phyloP scores from a whole-genome alignment of 2,888 invertebrate genomes.

The Mesorhabditis spiculigera region DNA sequence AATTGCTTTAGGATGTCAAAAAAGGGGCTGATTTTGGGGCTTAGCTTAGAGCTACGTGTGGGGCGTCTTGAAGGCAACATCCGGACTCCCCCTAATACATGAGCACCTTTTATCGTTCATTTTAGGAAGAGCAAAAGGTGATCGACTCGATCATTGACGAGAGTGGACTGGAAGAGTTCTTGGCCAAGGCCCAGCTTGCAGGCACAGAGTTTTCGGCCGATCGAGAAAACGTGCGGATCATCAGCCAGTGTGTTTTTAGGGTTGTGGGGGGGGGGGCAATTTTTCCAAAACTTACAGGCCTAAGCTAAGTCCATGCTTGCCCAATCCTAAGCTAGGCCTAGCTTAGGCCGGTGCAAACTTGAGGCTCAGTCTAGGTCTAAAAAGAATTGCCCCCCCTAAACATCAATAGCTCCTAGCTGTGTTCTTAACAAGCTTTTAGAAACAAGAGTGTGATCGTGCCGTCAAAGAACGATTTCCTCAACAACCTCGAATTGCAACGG shows the following conservation, averaged over 20 bases:
- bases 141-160: conserved; percentile 55
- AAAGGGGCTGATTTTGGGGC: no score
- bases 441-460: conserved; percentile 44
- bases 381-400: background rate
- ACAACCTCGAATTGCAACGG: conserved; percentile 42
- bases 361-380: background rate
- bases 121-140: conserved; percentile 33
- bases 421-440: conserved; percentile 15
- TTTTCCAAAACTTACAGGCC: background rate
- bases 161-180: conserved; percentile 77
- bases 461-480: conserved; percentile 32
- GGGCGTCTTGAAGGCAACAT: background rate
- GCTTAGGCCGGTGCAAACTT: background rate
- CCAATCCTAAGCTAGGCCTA: no score
- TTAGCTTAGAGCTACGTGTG: background rate
- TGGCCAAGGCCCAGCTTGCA: conserved; percentile 88
- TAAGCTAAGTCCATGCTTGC: no score
- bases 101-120: conserved; percentile 6
- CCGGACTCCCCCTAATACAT: background rate
- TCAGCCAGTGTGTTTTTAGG: conserved; percentile 40
- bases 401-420: background rate
- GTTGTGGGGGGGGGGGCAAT: background rate
- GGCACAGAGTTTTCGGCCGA: conserved; percentile 80
- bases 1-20: no score
- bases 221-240: conserved; percentile 46